Base-by-base conservation (phyloP, 2,888 invertebrate species). In the Xanthostigma xanthostigma region DNA sequence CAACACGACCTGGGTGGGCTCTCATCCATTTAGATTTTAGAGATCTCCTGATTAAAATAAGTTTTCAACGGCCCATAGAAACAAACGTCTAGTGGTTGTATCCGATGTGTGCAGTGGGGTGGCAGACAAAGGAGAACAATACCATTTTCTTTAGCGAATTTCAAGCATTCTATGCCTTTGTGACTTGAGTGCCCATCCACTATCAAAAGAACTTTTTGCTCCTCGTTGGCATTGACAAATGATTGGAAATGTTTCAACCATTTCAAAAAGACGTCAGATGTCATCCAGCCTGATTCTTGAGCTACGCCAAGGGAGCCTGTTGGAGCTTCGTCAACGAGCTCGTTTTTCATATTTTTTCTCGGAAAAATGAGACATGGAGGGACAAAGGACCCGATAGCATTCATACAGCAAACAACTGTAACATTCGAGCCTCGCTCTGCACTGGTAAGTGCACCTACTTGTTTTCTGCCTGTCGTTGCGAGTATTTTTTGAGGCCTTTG, bases 351-450 rank as follows among this genome's bases (percentile, higher is more conserved):
- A 51, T 59, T 54, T 43, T 58, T 56, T 51, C 63, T 53, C 36
- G 63, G 60, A 56, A 62, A 63, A 50, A 66, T 55, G 14, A 68
- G 54, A 10, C 57, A 56, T 6, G 66, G 66, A 13, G 64, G 63
- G 46, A 66, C 47, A 35, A 53, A 56, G 49, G 55, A 59, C 39
- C 61, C 64, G 48, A 49, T 47, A 3, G 63, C 63, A 54, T 57
- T 60, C 43, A 62, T 59, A 44, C 59, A 60, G 49, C 59, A 56
- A 39, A 59, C 59, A 9, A 62, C 55, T 34, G 66, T 67, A 12
- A 64, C 57, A 35, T 63, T 51, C 33, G 56, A 54, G 14, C 64
- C 63, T 47, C 61, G 56, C 57, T 67, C 64, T 34, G 62, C 65
- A 45, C 63, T 64, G 27, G 62, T 64, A 11, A 65, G 27, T 44